Conservation (phyloP, 2,888 invertebrate species). For the Cerceris ruficornis region DNA sequence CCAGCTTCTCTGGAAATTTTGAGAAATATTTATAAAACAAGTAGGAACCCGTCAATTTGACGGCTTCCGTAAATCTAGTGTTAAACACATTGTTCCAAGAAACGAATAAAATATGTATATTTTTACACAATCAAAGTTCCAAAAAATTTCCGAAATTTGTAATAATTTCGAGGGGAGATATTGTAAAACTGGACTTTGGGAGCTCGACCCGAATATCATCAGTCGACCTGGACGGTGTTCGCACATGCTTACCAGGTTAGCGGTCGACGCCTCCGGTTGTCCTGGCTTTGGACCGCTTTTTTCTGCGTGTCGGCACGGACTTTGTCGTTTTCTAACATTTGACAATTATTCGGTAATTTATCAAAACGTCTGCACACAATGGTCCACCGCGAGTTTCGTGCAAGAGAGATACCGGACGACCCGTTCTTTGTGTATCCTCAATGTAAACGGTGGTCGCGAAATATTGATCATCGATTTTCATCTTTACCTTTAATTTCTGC, state of each 20-base stretch:
- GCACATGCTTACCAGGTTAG: slow-evolving; percentile 40
- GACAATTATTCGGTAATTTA: slow-evolving; percentile 82
- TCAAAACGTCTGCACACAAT: slow-evolving; percentile 80
- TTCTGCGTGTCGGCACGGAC: slow-evolving; percentile 38
- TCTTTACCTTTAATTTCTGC: background rate
- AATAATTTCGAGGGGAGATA: too few relatives aligned
- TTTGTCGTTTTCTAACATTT: slow-evolving; percentile 76
- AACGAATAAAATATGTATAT: too few relatives aligned
- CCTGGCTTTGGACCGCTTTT: slow-evolving; percentile 28
- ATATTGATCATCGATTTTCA: slow-evolving; percentile 33
- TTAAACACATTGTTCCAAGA: too few relatives aligned
- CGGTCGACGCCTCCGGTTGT: slow-evolving; percentile 35
- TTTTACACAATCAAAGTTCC: too few relatives aligned
- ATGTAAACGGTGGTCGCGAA: slow-evolving; percentile 71
- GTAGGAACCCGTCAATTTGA: too few relatives aligned
- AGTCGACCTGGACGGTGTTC: slow-evolving; percentile 19
- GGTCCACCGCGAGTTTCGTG: slow-evolving; percentile 70
- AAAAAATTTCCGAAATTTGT: too few relatives aligned
- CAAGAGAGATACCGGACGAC: slow-evolving; percentile 67
- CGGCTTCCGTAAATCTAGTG: too few relatives aligned
- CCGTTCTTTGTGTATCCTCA: slow-evolving; percentile 53
- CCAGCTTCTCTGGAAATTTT: too few relatives aligned
- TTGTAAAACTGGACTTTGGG: too few relatives aligned
- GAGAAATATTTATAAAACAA: too few relatives aligned
- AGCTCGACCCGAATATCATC: background rate